Base-by-base conservation (phyloP, 2,888 invertebrate species). In the Orchesellides sinensis region DNA sequence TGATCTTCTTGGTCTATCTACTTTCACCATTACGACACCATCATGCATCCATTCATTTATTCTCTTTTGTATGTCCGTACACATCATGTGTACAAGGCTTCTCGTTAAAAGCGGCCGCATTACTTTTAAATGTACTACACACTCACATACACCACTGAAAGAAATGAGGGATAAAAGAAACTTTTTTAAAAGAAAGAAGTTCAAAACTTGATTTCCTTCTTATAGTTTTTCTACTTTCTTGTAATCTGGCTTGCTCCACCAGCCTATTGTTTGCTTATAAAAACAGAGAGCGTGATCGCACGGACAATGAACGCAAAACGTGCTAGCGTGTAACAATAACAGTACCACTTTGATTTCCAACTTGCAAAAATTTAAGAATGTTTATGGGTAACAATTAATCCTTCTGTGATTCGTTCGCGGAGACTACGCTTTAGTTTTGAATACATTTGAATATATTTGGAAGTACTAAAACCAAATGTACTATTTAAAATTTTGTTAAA, bases 81-180 rank as follows among this genome's bases (percentile, higher is more conserved):
- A 61, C n/a, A 40, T 6, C 17, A 8, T 2, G 35, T n/a, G 19
- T 29, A 35, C 3, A 32, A 35, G 40, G 23, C 8, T 21, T 25
- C 49, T 49, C 27, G 45, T 10, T 40, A 61, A 61, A 54, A 54
- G 52, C n/a, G n/a, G 40, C n/a, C 2, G 12, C 0, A 40, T 29
- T 45, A 56, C 56, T 63, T 63, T 63, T 14, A 45, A 12, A 66
- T 47, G 61, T 52, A 14, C 10, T 32, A 27, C 66, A 21, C 19
- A 40, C 27, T n/a, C n/a, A 40, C 74, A 52, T 72, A 56, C 25
- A 74, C n/a, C n/a, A 65, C 74, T 35, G n/a, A 54, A 74, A 65
- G 74, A 74, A 74, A 74, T 74, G 74, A 74, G 68, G 74, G 77
- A 77, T 77, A 77, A 66, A 77, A 77, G 56, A 77, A 77, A 77